Percentiles rank a stretch among this genome's conserved stretches.
Conservation (phyloP, 2,888 invertebrate genomes). For the Conchocele bisecta region DNA sequence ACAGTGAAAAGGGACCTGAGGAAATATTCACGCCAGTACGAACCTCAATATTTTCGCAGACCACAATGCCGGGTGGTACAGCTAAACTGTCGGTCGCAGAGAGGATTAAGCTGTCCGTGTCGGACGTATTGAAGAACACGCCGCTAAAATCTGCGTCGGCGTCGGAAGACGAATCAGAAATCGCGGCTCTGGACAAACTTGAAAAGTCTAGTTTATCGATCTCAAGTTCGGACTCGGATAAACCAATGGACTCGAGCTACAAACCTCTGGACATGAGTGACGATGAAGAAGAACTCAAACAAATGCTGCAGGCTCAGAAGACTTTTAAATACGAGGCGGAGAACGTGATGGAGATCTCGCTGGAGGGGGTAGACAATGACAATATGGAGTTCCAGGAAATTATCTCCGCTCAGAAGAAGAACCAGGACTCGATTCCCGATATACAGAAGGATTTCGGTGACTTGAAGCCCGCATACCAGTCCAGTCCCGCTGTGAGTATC, state of each 20-base stretch:
- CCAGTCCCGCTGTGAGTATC: constrained; percentile 59
- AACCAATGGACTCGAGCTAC: constrained; percentile 33
- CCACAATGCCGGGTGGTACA: no score
- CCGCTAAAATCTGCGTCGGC: no score
- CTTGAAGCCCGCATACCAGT: constrained; percentile 50
- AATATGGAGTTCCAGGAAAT: constrained; percentile 54
- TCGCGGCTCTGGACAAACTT: no score
- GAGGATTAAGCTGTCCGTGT: no score
- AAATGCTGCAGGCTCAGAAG: constrained; percentile 54
- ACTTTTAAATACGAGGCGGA: not conserved
- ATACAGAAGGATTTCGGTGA: constrained; percentile 38
- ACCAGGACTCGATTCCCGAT: constrained; percentile 32
- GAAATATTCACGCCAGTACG: no score
- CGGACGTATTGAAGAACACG: no score
- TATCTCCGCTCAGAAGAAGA: constrained; percentile 52
- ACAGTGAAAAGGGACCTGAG: not conserved
- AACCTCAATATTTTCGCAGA: no score
- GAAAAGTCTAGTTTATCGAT: no score
- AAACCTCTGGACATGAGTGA: constrained; percentile 49
- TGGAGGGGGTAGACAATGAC: constrained; percentile 40
- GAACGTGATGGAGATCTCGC: not conserved
- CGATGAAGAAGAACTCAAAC: constrained; percentile 56
- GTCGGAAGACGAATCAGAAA: no score
- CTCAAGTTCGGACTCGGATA: constrained; percentile 28
- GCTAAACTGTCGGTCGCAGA: no score